Conservation (phyloP, 1,140 invertebrate genomes). For the Drosophila nikananu region DNA sequence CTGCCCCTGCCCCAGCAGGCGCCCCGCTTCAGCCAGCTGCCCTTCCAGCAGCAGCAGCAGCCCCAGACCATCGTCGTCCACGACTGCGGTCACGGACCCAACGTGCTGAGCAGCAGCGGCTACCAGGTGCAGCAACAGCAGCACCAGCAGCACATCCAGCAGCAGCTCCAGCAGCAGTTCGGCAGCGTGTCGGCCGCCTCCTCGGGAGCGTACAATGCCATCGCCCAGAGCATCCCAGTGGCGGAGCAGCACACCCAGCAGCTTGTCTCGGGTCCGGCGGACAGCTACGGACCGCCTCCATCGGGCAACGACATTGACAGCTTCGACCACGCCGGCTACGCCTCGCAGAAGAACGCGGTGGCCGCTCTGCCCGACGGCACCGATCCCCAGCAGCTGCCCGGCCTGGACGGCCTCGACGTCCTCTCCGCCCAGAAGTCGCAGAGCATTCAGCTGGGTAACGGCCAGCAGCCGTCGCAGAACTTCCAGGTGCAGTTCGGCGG, state of each 20-base stretch:
- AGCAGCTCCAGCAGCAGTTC: slow-evolving; percentile 42
- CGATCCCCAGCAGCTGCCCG: slow-evolving; percentile 69
- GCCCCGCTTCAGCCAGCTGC: slow-evolving; percentile 60
- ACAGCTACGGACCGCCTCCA: slow-evolving; percentile 74
- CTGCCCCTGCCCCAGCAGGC: slow-evolving; percentile 69
- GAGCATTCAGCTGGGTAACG: slow-evolving; percentile 84
- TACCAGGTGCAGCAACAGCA: slow-evolving; percentile 74
- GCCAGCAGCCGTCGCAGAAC: slow-evolving; percentile 86
- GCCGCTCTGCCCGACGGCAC: slow-evolving; percentile 71
- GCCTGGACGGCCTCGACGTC: slow-evolving; percentile 85
- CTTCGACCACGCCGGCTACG: slow-evolving; percentile 70
- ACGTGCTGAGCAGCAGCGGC: slow-evolving; percentile 63
- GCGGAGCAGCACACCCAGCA: slow-evolving; percentile 85
- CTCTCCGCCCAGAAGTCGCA: slow-evolving; percentile 86
- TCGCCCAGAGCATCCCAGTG: slow-evolving; percentile 80
- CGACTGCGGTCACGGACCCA: slow-evolving; percentile 80
- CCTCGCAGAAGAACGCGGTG: slow-evolving; percentile 72
- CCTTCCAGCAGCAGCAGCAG: slow-evolving; percentile 42
- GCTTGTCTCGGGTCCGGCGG: slow-evolving; percentile 51
- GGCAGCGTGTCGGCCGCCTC: slow-evolving; percentile 56
- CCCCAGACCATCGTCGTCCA: slow-evolving; percentile 63
- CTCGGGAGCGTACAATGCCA: slow-evolving; percentile 65
- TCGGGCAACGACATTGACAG: slow-evolving; percentile 66
- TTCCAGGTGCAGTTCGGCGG: slow-evolving; percentile 91
- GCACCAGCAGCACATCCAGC: slow-evolving; percentile 40